Evolutionary conservation across 1,140 invertebrate species (phyloP), one percentile per base, ranked within the genome.

Genomic region (Drosophila truncata): DNA sequence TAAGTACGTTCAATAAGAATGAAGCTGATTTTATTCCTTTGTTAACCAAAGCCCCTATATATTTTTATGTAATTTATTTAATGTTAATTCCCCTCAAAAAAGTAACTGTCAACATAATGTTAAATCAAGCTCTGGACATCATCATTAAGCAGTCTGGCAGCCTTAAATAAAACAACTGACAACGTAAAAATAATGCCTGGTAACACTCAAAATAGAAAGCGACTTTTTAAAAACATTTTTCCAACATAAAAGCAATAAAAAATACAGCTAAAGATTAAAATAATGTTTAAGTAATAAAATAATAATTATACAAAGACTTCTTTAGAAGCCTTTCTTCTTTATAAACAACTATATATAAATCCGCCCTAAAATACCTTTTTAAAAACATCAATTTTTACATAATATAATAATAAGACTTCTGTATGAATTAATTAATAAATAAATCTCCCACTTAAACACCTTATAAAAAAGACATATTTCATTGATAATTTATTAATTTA

Each of bases 401-500:
- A n/a, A n/a, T n/a, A n/a, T n/a, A n/a, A n/a, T n/a, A n/a, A n/a
- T n/a, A n/a, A n/a, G n/a, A n/a, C n/a, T n/a, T n/a, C n/a, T n/a
- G n/a, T n/a, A n/a, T n/a, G n/a, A n/a, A n/a, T n/a, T n/a, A n/a
- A n/a, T n/a, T n/a, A n/a, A n/a, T n/a, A 27, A 27, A 27, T 4
- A 27, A 27, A 27, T 27, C 7, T 6, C 27, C 4, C 27, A 4
- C 27, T 27, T 4, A 27, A 2, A 27, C 2, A 16, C 16, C 16
- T 0, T n/a, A 3, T 9, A 10, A 49, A 20, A 20, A 10, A 11
- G 10, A n/a, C 1, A 25, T 11, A 23, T 55, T 14, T 59, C 23
- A 9, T 67, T 78, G 73, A 78, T 78, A 82, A 82, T 81, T 82
- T 87, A 87, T 88, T 88, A 80, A 81, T 88, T 88, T 84, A 84